Evolutionary conservation across 1,140 invertebrate genomes (phyloP), one percentile per base, ranked within the genome.

Genomic region (Mylabris phalerata): DNA sequence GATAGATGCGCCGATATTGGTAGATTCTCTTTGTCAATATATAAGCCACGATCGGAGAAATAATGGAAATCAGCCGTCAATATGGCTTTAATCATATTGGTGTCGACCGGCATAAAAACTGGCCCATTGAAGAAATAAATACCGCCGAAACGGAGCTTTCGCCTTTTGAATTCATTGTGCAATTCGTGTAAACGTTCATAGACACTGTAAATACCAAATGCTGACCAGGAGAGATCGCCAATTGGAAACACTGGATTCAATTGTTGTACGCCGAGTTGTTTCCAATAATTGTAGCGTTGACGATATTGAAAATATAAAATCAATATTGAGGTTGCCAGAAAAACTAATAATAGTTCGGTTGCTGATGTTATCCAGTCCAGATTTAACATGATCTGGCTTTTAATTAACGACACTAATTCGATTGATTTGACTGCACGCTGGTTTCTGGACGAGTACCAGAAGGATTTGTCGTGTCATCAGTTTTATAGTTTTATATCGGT

Each of bases 1-100:
- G 82, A 75, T 39, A 84, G 62, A 46, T 79, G 74, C 2, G 72
- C 71, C 2, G 71, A 69, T 2, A 84, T 39, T 2, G 75, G 69
- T 55, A 82, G 78, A 0, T 63, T 67, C 49, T 77, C 68, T 41
- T 72, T 73, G 39, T 75, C 74, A 4, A 66, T 59, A 10, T 73
- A 71, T 0, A 75, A 4, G 3, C 75, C 75, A 48, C 77, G 67
- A 62, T 78, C 74, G 19, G 70, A 67, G 63, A 82, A 82, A 63
- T 70, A 67, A 1, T 65, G 42, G 41, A 80, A 80, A 59, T 81
- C 76, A 47, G 76, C 79, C 0, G 75, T 69, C 0, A 80, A 25
- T 9, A 82, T 68, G 0, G 64, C 38, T 55, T 75, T 75, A 3
- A 81, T 73, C 9, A 83, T 63, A 60, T 77, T 73, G 2, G 74